Evolutionary conservation across 2,113 vertebrate genomes (phyloP).

Genomic region (Notothenia rossii): DNA sequence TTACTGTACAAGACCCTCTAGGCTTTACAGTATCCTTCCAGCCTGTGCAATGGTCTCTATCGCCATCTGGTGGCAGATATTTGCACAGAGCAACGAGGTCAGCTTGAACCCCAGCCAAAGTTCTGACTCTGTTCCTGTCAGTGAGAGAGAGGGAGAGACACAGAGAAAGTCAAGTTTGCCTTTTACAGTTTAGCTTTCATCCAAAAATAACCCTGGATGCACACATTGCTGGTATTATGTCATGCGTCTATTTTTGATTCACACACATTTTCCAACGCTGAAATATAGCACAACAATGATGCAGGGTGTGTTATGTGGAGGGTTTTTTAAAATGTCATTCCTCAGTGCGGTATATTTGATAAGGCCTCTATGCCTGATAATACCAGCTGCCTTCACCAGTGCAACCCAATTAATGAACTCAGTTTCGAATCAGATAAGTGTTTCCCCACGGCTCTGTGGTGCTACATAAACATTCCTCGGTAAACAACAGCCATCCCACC

Average conservation of each 20-base stretch:
- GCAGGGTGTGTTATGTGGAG: not conserved
- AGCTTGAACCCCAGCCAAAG: conserved; percentile 85
- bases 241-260: conserved; percentile 5
- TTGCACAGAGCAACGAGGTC: conserved; percentile 83
- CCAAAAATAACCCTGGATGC: conserved; percentile 67
- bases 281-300: not conserved
- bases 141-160: conserved; percentile 62
- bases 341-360: conserved; percentile 23
- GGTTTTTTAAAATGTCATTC: not conserved
- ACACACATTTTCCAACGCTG: not conserved
- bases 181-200: conserved; percentile 72
- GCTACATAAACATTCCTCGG: conserved; percentile 76
- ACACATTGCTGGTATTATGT: conserved; percentile 49
- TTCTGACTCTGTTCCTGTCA: conserved; percentile 77
- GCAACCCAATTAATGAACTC: conserved; percentile 65
- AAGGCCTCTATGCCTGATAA: conserved; percentile 19
- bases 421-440: conserved; percentile 70
- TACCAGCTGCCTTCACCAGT: conserved; percentile 39
- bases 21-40: conserved; percentile 50
- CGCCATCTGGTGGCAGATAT: conserved; percentile 90
- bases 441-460: conserved; percentile 66
- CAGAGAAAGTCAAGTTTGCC: conserved; percentile 72
- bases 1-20: conserved; percentile 64
- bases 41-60: conserved; percentile 74
- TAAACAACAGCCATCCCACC: conserved; percentile 77